phyloP scores from a whole-genome alignment of 2,797 vertebrate species.

The Myotis planiceps region DNA sequence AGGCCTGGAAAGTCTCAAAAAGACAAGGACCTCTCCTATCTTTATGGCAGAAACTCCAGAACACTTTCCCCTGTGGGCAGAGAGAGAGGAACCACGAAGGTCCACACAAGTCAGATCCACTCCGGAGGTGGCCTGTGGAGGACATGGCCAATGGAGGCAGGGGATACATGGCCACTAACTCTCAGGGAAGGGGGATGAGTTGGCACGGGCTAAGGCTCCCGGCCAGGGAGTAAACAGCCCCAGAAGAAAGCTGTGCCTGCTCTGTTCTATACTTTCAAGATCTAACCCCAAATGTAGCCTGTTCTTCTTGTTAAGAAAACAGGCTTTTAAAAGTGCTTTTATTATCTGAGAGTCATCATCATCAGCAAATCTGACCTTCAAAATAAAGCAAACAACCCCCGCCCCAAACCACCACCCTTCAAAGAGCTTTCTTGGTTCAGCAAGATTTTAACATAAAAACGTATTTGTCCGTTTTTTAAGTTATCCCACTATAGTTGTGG shows the following conservation, averaged over 20 bases:
- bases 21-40: too few relatives aligned
- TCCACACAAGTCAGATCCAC: neutral
- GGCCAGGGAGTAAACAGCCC: neutral
- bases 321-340: neutral
- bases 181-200: neutral
- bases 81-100: neutral
- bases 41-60: neutral
- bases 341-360: neutral
- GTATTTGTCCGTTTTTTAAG: neutral
- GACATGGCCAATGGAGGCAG: neutral
- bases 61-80: neutral
- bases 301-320: neutral
- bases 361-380: neutral
- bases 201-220: rapidly evolving
- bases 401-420: neutral
- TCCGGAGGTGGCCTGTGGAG: neutral
- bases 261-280: neutral
- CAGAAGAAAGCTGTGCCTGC: neutral
- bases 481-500: neutral
- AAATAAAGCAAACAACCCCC: neutral
- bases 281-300: neutral
- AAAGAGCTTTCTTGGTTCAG: neutral
- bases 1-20: neutral
- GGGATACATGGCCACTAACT: rapidly evolving
- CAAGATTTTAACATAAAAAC: neutral